phyloP scores from a whole-genome alignment of 2,113 vertebrate species.

The human region GRCh38 chr5:43418001-43418500 shows the following conservation, averaged over 20 bases:
- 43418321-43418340: not conserved
- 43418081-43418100: too few relatives aligned
- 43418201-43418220: not conserved
- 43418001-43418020: too few relatives aligned
- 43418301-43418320: not conserved
- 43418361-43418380: not conserved
- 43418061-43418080: too few relatives aligned
- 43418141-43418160: too few relatives aligned
- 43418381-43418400: not conserved
- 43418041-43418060: too few relatives aligned
- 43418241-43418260: not conserved
- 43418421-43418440: not conserved
- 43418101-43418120: too few relatives aligned
- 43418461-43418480: not conserved
- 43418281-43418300: not conserved
- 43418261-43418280: not conserved
- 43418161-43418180: too few relatives aligned
- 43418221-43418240: not conserved
- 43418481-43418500: not conserved
- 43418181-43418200: too few relatives aligned
- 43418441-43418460: not conserved
- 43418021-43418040: too few relatives aligned
- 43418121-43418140: too few relatives aligned
- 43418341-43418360: not conserved
- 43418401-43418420: not conserved